Conservation (phyloP, 2,113 vertebrate genomes). For the Gymnogyps californianus region DNA sequence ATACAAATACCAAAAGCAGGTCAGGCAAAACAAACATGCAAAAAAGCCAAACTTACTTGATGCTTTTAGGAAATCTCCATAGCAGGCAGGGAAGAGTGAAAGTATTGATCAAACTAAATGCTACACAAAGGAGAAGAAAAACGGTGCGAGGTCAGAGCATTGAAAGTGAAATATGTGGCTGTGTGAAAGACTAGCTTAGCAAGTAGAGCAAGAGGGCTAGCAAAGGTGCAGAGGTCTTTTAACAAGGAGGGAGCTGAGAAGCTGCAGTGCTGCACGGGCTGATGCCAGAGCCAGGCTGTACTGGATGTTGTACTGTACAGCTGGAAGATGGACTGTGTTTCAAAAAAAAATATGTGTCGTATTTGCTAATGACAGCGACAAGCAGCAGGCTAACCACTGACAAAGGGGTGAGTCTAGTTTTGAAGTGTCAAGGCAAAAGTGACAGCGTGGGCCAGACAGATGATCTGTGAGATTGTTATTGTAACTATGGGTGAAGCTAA, state of each 20-base stretch:
- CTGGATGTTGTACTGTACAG: background rate
- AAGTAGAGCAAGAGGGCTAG: background rate
- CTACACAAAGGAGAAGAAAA: background rate
- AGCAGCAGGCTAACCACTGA: background rate
- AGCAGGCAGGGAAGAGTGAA: background rate
- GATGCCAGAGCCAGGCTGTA: background rate
- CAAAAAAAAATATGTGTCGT: background rate
- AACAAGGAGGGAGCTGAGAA: background rate
- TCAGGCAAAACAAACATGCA: background rate
- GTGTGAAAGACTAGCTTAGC: background rate
- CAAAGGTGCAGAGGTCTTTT: background rate
- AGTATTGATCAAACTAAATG: background rate
- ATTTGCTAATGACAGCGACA: background rate
- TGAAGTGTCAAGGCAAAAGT: background rate
- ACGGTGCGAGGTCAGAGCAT: background rate
- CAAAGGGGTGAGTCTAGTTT: background rate
- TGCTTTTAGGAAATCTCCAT: background rate
- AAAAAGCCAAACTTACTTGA: background rate
- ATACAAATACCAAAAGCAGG: background rate
- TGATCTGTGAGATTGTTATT: background rate
- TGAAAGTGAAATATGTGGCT: background rate
- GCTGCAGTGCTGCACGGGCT: background rate
- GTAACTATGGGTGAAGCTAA: background rate
- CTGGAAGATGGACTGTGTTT: background rate
- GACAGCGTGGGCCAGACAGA: background rate